phyloP scores from a whole-genome alignment of 2,888 invertebrate genomes.

The Trissoscelio sp. region DNA sequence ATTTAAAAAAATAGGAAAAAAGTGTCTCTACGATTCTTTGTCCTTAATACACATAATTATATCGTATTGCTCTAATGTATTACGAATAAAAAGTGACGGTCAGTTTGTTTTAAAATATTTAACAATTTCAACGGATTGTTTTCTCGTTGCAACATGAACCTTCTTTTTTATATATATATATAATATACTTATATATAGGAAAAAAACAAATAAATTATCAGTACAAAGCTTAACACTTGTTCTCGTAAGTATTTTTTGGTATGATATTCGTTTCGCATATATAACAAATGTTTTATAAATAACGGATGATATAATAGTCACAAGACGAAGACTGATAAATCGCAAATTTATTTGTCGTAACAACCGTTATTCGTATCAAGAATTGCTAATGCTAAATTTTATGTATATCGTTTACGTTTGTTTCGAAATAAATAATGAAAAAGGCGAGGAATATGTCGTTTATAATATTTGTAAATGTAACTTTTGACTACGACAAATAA shows the following conservation, averaged over 20 bases:
- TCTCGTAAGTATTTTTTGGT: slow-evolving; percentile 55
- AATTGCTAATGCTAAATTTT: slow-evolving; percentile 3
- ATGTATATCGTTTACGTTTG: slow-evolving; percentile 14
- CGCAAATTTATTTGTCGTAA: slow-evolving; percentile 62
- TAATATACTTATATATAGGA: no score
- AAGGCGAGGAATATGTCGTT: slow-evolving; percentile 15
- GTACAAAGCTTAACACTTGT: slow-evolving; percentile 46
- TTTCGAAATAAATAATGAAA: slow-evolving; percentile 12
- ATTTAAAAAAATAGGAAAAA: slow-evolving; percentile 25
- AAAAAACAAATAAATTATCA: slow-evolving; percentile 28
- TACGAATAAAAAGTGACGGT: slow-evolving; percentile 34
- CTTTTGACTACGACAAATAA: slow-evolving; percentile 56
- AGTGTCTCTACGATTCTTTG: not conserved
- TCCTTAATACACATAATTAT: slow-evolving; percentile 12
- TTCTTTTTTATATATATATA: no score
- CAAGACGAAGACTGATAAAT: slow-evolving; percentile 57
- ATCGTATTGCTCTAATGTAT: slow-evolving; percentile 31
- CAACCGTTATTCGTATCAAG: slow-evolving; percentile 32
- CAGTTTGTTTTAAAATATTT: slow-evolving; percentile 13
- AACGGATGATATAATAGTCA: slow-evolving; percentile 60
- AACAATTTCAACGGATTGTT: slow-evolving; percentile 15
- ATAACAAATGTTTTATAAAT: slow-evolving; percentile 64
- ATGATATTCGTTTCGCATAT: slow-evolving; percentile 54
- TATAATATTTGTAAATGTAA: slow-evolving; percentile 25
- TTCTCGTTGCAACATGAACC: slow-evolving; percentile 39